phyloP scores from a whole-genome alignment of 2,888 invertebrate species.

The Sarcophaga subvicina region DNA sequence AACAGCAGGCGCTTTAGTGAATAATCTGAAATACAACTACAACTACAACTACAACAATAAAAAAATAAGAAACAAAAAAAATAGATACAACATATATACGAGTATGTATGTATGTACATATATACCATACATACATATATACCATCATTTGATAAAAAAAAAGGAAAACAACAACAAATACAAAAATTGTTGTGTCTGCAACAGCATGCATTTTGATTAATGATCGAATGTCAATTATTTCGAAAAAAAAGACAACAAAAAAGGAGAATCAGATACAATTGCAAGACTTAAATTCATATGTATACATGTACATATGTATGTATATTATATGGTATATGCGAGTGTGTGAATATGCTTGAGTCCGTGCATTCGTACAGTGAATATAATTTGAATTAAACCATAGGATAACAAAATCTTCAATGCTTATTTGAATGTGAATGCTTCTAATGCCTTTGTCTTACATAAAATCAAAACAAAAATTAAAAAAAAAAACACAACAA shows the following conservation, averaged over 20 bases:
- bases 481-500: no score
- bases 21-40: constrained; percentile 47
- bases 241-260: constrained; percentile 59
- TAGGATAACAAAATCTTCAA: background rate
- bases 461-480: no score
- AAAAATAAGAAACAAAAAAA: constrained; percentile 40
- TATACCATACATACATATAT: constrained; percentile 45
- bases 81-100: constrained; percentile 55
- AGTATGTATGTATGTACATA: constrained; percentile 24
- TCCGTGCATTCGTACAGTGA: no score
- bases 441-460: no score
- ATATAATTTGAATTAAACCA: constrained; percentile 25
- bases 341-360: background rate
- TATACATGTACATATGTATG: constrained; percentile 31
- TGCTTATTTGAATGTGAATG: background rate
- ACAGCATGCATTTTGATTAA: constrained; percentile 81
- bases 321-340: constrained; percentile 9
- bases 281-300: constrained; percentile 62
- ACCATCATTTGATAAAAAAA: constrained; percentile 58
- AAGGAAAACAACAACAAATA: constrained; percentile 58
- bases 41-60: constrained; percentile 6
- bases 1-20: constrained; percentile 66
- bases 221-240: constrained; percentile 81
- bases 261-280: constrained; percentile 70
- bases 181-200: constrained; percentile 66